Evolutionary conservation across 1,140 invertebrate species (phyloP), one percentile per base, ranked within the genome.

Genomic region (Platyscapa corneri): DNA sequence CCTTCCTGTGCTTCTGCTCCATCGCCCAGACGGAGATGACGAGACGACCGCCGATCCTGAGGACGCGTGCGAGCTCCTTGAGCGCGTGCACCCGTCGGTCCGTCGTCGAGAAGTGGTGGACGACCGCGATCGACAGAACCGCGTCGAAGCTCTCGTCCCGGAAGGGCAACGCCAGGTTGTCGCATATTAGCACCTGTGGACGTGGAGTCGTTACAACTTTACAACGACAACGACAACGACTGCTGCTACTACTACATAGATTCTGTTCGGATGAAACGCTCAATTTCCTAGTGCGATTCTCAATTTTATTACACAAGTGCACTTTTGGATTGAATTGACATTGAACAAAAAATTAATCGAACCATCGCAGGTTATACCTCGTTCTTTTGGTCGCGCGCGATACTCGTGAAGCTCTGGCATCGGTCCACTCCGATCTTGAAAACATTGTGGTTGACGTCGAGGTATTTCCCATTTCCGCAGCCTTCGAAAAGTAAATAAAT

Each of bases 21-120:
- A 99, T 97, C 23, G 98, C 97, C 98, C 98, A 99, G 1, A 99
- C 98, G 27, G 97, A 98, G 86, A 99, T 97, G 86, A 99, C 96
- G n/a, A 99, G 94, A 78, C 96, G 94, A 7, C 98, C 98, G 1
- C 98, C 98, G 82, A 98, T 98, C 84, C 97, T 94, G 6, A 99
- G 94, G 49, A 99, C 96, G 65, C 98, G 94, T 0, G 97, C 96
- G 70, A 99, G 93, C 90, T 99, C 98, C 82, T 96, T 94, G 0
- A 99, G 92, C 0, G 98, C 98, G 85, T 96, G 95, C 7, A 98
- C 96, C 12, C 98, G 94, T 60, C 98, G 94, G 91, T 98, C 97
- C 0, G 97, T 96, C 30, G 98, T 99, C 10, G 98, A 97, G 89
- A 99, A 97, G 92, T 98, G 97, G 93, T 99, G 98, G 82, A 99